Base-by-base conservation (phyloP, 2,797 vertebrate species). In the Pangasius macronema region DNA sequence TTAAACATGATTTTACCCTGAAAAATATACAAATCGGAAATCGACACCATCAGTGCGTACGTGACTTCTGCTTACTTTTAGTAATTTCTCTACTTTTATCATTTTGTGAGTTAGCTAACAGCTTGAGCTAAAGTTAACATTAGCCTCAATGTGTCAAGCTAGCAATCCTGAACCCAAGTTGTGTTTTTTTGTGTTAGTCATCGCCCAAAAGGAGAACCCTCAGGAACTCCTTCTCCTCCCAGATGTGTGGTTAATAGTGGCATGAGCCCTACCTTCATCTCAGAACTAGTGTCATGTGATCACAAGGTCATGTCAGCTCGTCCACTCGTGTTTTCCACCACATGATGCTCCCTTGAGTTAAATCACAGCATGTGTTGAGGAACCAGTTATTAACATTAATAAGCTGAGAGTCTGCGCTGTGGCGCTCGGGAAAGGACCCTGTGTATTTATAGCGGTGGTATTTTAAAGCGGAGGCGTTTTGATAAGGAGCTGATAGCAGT, bases 401-500 rank as follows among this genome's bases (percentile, higher is more conserved):
- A 68, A 33, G 5, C 30, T 4, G 30, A 16, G 7, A 13, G 4
- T 8, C 18, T 42, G 68, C 22, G 6, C 3, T 18, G 8, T 14
- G 0, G 18, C 11, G 0, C 11, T 13, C 46, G n/a, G 6, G 9
- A 5, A 46, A 27, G 22, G 3, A 49, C 24, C 4, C 4, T 2
- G 42, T 3, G 42, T 75, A n/a, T 46, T 5, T 27, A 1, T 73
- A 42, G 8, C 46, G 24, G 16, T 5, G 39, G 24, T 22, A 49
- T 75, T 75, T 75, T 14, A 73, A 42, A 1, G 6, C 82, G 16
- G 22, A 24, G 80, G 39, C 16, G n/a, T 82, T 76, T 53, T 89
- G 85, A 89, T 86, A 90, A 89, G 82, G 61, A 84, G 67, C 11
- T 85, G 81, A 57, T 30, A 18, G 30, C 9, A 27, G 55, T 14